Percentiles rank a stretch among this genome's conserved stretches.
These are phyloP conservation scores for Boloria selene DNA, from an alignment of 2,888 invertebrate species.

Conservation along the genomic window DNA sequence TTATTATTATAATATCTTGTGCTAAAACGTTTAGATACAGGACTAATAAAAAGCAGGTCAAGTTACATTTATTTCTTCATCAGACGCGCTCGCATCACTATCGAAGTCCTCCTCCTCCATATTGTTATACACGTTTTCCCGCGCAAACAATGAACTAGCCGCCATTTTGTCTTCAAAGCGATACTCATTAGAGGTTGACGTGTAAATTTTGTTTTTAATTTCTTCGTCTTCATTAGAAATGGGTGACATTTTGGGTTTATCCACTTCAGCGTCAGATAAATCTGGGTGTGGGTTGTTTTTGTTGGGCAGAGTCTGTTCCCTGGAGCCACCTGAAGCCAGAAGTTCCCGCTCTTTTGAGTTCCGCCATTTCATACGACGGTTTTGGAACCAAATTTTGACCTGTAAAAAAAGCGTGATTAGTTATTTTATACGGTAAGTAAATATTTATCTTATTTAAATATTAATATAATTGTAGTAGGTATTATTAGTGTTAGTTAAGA, in stretches of 20 bases:
- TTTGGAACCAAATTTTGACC: slow-evolving; percentile 94
- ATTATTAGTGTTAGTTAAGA: too few relatives aligned
- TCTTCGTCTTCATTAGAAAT: slow-evolving; percentile 72
- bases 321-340: slow-evolving; percentile 94
- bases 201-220: slow-evolving; percentile 61
- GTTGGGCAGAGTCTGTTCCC: slow-evolving; percentile 97
- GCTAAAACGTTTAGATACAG: slow-evolving; percentile 5
- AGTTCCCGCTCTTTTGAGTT: slow-evolving; percentile 98
- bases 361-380: slow-evolving; percentile 99
- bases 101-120: slow-evolving; percentile 75
- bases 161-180: slow-evolving; percentile 73
- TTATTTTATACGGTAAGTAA: neutral
- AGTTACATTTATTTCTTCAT: slow-evolving; percentile 94
- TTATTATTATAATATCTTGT: neutral
- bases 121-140: slow-evolving; percentile 58
- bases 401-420: slow-evolving; percentile 49
- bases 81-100: slow-evolving; percentile 85
- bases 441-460: too few relatives aligned
- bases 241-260: slow-evolving; percentile 87
- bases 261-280: slow-evolving; percentile 93
- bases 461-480: too few relatives aligned
- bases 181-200: slow-evolving; percentile 60
- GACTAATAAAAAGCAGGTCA: slow-evolving; percentile 81
- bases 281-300: slow-evolving; percentile 98
- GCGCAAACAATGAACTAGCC: slow-evolving; percentile 52